phyloP scores from a whole-genome alignment of 2,888 invertebrate genomes.

The Stenodera caucasica region DNA sequence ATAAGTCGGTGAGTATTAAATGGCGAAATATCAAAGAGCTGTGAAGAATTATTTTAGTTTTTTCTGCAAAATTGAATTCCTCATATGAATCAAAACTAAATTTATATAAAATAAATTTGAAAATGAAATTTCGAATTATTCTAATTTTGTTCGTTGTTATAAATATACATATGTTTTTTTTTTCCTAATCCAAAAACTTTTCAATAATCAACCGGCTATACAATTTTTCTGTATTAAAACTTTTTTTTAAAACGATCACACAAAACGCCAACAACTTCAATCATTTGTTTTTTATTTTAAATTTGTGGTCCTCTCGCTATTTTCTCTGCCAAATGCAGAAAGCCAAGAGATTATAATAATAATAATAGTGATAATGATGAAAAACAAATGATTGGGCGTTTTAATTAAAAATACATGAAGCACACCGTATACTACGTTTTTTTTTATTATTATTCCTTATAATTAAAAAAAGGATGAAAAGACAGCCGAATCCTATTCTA shows the following conservation, averaged over 20 bases:
- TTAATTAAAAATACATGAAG: conserved; percentile 47
- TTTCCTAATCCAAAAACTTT: background rate
- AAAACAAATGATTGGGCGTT: conserved; percentile 35
- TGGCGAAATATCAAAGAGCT: conserved; percentile 51
- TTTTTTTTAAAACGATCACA: conserved; percentile 33
- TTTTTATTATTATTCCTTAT: conserved; percentile 8
- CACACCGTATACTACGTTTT: conserved; percentile 44
- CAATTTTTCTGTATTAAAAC: conserved; percentile 21
- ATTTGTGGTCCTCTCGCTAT: background rate
- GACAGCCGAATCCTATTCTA: conserved; percentile 42
- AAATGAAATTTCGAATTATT: conserved; percentile 5
- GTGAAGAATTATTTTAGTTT: conserved; percentile 46
- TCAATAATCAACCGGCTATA: conserved; percentile 16
- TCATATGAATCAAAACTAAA: conserved; percentile 41
- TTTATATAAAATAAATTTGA: conserved; percentile 31
- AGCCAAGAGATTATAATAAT: background rate
- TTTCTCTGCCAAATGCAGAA: background rate
- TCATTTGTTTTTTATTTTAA: conserved; percentile 21
- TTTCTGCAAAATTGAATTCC: conserved; percentile 18
- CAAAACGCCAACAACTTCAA: conserved; percentile 16
- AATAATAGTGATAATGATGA: conserved; percentile 7
- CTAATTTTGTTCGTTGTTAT: background rate
- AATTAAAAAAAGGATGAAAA: conserved; percentile 31
- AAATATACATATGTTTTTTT: background rate
- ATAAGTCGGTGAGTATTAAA: conserved; percentile 47